Evolutionary conservation across 1,140 invertebrate genomes (phyloP), one percentile per base, ranked within the genome.

Genomic region (Drosophila teissieri): DNA sequence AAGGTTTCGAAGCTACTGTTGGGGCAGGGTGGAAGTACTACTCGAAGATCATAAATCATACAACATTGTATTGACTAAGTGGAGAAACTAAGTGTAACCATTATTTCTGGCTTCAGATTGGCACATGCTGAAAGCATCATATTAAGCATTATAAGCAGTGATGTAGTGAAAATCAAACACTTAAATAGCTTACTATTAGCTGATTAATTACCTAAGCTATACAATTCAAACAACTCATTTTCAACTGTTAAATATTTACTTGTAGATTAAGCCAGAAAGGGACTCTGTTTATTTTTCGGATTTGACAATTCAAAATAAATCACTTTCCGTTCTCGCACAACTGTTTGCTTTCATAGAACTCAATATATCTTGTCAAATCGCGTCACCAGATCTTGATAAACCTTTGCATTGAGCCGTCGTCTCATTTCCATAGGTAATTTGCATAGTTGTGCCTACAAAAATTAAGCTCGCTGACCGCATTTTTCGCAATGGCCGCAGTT

Each of bases 401-500:
- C 52, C 31, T 3, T 2, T n/a, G 3, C 37, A 11, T 15, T 1
- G 60, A 24, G 24, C 4, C 4, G 24, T 4, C 24, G 4, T 24
- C 24, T 22, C 34, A 31, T 17, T 15, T 3, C 19, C 12, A 14
- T 48, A 22, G n/a, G 27, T 10, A 85, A 85, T 84, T 84, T 64
- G 57, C 80, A 84, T 84, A 84, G 65, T 84, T 84, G 69, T 63
- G 80, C 76, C 72, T 85, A 85, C 80, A 84, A 67, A 81, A 84
- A 85, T 84, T 85, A 84, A 64, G 51, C 31, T 61, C 14, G 65
- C 51, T 80, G 61, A 85, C 81, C 80, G 76, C 80, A 84, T 57
- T 80, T 56, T 80, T 63, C 24, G 53, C 75, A 60, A 17, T 40
- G 44, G 54, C 19, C 44, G 40, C 4, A 14, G 24, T 51, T 37